Evolutionary conservation across 2,797 vertebrate species (phyloP), one percentile per base, ranked within the genome.

Genomic region (Agapornis canus): DNA sequence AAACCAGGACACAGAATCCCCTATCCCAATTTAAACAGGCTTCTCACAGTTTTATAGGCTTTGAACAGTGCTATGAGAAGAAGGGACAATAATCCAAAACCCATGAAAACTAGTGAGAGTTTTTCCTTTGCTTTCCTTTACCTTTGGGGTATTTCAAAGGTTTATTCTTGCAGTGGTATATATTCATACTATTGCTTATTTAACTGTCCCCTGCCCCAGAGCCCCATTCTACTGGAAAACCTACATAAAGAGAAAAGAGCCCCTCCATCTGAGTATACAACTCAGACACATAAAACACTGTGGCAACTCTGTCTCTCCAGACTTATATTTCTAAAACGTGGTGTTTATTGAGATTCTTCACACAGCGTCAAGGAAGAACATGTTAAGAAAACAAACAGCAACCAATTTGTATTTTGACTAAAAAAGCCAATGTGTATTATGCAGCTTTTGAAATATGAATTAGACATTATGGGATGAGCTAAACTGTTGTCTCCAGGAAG

Each of bases 361-460:
- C 45, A 29, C 17, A 64, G 51, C 23, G 43, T 65, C 39, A 80
- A 72, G 77, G 48, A 88, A 95, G 60, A 89, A 20, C 7, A 57
- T 73, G 35, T 6, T 10, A 65, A 81, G 42, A 47, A 83, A 89
- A 21, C 0, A 3, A 90, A 31, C 10, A 86, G 51, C 16, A 45
- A 4, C 6, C 68, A 77, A 81, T 49, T 87, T 91, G 4, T 82
- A 68, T 80, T 81, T 68, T 57, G 39, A 70, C 75, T 73, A 77
- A 45, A 73, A 91, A 89, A 86, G 18, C 5, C 47, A 91, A 63
- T 89, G 92, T 94, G 37, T 71, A 59, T 82, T 59, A 66, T 52
- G 29, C 9, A 66, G 48, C 8, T 15, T 87, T 88, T 86, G 82
- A 90, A 91, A 94, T 72, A 35, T 86, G 88, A 93, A 91, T 84